phyloP scores from a whole-genome alignment of 1,140 invertebrate genomes.

The Hirudo medicinalis region DNA sequence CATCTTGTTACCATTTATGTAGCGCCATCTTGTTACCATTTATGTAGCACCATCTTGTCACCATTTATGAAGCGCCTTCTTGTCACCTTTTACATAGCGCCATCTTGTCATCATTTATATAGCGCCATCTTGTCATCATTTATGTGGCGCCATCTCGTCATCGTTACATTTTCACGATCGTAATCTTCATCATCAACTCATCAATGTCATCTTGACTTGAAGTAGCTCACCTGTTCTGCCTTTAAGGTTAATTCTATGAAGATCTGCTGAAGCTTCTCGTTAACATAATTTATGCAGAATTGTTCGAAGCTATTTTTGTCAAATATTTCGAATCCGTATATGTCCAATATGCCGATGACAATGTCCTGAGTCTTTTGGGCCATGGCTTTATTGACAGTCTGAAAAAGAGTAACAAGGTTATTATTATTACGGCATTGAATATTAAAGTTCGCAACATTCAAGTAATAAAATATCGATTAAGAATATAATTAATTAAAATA shows the following conservation, averaged over 20 bases:
- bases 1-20: too few relatives aligned
- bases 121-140: too few relatives aligned
- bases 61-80: too few relatives aligned
- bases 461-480: too few relatives aligned
- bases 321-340: conserved; percentile 58
- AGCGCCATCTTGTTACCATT: too few relatives aligned
- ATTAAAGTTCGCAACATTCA: not conserved
- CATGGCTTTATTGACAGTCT: conserved; percentile 55
- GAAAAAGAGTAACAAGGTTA: conserved; percentile 26
- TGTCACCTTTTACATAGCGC: too few relatives aligned
- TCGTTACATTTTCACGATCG: not conserved
- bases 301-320: conserved; percentile 60
- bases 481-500: too few relatives aligned
- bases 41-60: too few relatives aligned
- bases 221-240: conserved; percentile 45
- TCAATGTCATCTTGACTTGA: not conserved
- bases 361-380: conserved; percentile 43
- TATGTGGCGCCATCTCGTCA: too few relatives aligned
- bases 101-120: too few relatives aligned
- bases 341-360: conserved; percentile 51
- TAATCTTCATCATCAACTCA: not conserved
- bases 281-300: conserved; percentile 90
- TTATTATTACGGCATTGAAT: too few relatives aligned
- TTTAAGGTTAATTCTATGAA: conserved; percentile 63
- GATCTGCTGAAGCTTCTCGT: conserved; percentile 66